Evolutionary conservation across 2,113 vertebrate species (phyloP).

Genomic region (Callipepla californica): DNA sequence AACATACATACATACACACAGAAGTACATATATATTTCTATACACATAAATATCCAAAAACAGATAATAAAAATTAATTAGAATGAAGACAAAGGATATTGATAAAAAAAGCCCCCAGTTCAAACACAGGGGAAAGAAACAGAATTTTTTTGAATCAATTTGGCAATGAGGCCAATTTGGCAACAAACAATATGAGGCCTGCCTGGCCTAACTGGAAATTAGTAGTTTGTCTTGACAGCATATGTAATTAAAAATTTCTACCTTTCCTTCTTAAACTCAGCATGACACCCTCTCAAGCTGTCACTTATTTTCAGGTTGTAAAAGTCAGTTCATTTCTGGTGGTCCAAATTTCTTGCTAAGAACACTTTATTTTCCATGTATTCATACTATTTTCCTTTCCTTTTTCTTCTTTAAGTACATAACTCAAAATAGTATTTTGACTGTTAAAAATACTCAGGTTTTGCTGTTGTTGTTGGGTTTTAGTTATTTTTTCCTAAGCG

Average conservation of each 20-base stretch:
- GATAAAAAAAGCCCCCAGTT: background rate
- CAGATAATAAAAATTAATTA: background rate
- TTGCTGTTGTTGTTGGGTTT: background rate
- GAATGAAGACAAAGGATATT: background rate
- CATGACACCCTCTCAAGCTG: slow-evolving; percentile 15
- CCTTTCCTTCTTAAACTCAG: slow-evolving; percentile 4
- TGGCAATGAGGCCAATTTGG: background rate
- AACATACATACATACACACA: background rate
- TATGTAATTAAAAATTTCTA: background rate
- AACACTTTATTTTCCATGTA: slow-evolving; percentile 46
- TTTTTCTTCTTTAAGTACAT: background rate
- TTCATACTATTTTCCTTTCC: background rate
- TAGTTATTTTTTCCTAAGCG: background rate
- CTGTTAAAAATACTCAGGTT: background rate
- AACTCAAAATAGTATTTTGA: background rate
- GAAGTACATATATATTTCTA: background rate
- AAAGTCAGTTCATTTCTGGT: slow-evolving; percentile 38
- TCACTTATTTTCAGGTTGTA: slow-evolving; percentile 9
- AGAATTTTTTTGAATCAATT: background rate
- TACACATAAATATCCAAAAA: background rate
- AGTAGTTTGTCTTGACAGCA: background rate
- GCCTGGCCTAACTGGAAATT: background rate
- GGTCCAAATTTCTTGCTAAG: slow-evolving; percentile 42
- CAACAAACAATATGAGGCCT: background rate
- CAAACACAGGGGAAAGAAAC: background rate